Conservation (phyloP, 2,888 invertebrate genomes). For the Alentia gelatinosa region DNA sequence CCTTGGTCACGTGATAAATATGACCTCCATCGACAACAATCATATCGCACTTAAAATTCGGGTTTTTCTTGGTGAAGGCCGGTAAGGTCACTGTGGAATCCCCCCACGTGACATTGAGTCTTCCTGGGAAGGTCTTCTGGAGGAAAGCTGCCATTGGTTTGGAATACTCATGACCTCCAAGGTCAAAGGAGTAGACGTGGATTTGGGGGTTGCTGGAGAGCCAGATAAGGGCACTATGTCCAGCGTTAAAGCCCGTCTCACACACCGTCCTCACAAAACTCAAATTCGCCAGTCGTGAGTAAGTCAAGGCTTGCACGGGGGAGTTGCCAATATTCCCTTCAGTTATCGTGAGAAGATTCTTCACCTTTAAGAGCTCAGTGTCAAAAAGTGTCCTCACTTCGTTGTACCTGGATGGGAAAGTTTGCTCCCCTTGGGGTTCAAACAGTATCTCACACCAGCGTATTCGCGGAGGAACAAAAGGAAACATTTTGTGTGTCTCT, state of each 20-base stretch:
- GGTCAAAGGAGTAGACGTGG: conserved; percentile 59
- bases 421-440: background rate
- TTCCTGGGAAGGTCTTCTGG: conserved; percentile 49
- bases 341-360: background rate
- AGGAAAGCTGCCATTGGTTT: conserved; percentile 58
- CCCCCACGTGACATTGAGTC: conserved; percentile 58
- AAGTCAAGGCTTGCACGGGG: background rate
- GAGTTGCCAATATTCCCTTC: background rate
- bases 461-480: background rate
- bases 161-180: conserved; percentile 58
- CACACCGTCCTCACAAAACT: conserved; percentile 19
- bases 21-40: conserved; percentile 64
- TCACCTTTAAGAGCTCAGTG: background rate
- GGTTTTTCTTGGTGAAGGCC: background rate
- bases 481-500: background rate
- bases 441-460: background rate
- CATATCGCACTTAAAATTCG: conserved; percentile 58
- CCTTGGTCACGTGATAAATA: conserved; percentile 45
- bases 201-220: background rate
- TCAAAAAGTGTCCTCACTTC: background rate
- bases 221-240: background rate
- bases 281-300: background rate
- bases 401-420: background rate
- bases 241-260: conserved; percentile 39
- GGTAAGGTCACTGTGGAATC: conserved; percentile 61